Evolutionary conservation across 2,888 invertebrate species (phyloP), one percentile per base, ranked within the genome.

Genomic region (Leptopterna dolabrata): DNA sequence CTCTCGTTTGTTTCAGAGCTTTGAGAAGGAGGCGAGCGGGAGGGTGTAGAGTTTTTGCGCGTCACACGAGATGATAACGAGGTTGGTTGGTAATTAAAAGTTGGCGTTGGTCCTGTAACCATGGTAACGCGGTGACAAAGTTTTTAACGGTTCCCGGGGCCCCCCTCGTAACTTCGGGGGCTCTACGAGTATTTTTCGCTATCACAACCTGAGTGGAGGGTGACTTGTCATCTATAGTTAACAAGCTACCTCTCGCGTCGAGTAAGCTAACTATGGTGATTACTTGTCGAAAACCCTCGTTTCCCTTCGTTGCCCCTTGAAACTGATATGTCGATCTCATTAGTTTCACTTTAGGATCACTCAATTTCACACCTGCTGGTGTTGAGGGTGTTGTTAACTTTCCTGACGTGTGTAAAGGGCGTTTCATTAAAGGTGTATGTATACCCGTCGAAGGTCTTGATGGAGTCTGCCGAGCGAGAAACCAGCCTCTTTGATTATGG

Each of bases 31-130:
- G n/a, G 30, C n/a, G 45, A 55, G 14, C 4, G n/a, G n/a, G 30
- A 0, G 45, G 78, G 45, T 13, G 41, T 16, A n/a, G 47, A 51
- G 81, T 81, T 81, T 80, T 30, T 30, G 81, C 55, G 13, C 81
- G 81, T 7, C 81, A 81, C 55, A 81, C 55, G 81, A 81, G 81
- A 81, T 81, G 81, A 81, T 81, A 81, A 81, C 81, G 81, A 81
- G 78, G 51, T 29, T 24, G 55, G 29, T n/a, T 30, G 81, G 51
- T 81, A 55, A 81, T 81, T 81, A 81, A 81, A 81, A 81, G 81
- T 81, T 81, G 81, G 51, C 81, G 51, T 30, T 43, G 30, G 51
- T 81, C 81, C 47, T 3, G 81, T 81, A 30, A 36, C 81, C 55
- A 36, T 81, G 30, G 81, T 1, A 36, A 55, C 30, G 29, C 45